phyloP scores from a whole-genome alignment of 2,797 vertebrate species.

The Diplodus puntazzo region DNA sequence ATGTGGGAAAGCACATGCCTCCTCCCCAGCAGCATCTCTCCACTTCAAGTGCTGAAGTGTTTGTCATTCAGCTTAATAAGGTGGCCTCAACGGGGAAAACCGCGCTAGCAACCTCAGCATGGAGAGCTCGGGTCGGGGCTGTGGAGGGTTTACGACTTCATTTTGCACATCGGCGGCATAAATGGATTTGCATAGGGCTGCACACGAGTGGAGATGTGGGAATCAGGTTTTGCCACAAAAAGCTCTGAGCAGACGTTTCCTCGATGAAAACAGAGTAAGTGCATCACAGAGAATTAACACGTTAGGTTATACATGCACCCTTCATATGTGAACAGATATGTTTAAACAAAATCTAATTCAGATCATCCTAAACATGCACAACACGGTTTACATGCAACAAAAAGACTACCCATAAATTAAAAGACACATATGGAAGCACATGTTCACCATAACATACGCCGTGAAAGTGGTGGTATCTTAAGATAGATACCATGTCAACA shows the following conservation, averaged over 20 bases:
- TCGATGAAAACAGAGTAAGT: not conserved
- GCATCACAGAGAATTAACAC: not conserved
- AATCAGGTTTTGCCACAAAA: conserved; percentile 24
- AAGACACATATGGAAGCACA: not conserved
- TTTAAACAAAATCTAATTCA: not conserved
- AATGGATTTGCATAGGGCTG: conserved; percentile 50
- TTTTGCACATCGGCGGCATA: conserved; percentile 34
- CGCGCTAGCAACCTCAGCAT: conserved; percentile 56
- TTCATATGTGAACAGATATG: not conserved
- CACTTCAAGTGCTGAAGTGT: conserved; percentile 72
- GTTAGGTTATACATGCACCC: not conserved
- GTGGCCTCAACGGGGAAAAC: conserved; percentile 63
- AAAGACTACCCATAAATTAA: not conserved
- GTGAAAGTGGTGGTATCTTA: not conserved
- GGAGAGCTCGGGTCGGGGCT: conserved; percentile 47
- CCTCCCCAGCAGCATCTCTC: conserved; percentile 51
- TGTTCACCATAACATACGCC: not conserved
- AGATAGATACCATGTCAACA: not conserved
- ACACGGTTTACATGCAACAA: too few relatives aligned
- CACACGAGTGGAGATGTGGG: conserved; percentile 36
- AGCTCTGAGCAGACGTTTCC: conserved; percentile 19
- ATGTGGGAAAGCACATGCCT: conserved; percentile 54
- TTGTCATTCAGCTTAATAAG: conserved; percentile 76
- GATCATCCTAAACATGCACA: too few relatives aligned
- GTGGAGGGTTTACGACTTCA: conserved; percentile 52